Percentiles rank a stretch among this genome's conserved stretches.
Conservation (phyloP, 1,140 invertebrate genomes). For the Parapsyche elsis region DNA sequence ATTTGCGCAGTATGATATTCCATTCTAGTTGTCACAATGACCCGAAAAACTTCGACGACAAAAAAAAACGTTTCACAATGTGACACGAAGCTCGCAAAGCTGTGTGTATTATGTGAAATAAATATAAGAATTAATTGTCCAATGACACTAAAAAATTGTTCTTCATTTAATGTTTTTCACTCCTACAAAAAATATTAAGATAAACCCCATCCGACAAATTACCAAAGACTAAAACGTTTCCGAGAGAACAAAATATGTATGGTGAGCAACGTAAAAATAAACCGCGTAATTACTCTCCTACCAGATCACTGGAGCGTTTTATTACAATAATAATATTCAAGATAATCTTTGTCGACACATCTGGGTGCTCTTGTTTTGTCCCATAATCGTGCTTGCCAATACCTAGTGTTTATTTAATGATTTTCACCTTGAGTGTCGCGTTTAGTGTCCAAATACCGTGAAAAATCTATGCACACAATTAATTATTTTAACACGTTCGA, state of each 20-base stretch:
- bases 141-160: no score
- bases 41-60: not conserved
- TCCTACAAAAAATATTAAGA: not conserved
- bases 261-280: slow-evolving; percentile 15
- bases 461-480: no score
- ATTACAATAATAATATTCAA: not conserved
- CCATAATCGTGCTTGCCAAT: no score
- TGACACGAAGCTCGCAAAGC: not conserved
- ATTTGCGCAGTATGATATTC: not conserved
- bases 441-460: no score
- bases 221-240: not conserved
- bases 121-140: no score
- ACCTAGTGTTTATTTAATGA: no score
- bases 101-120: not conserved
- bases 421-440: no score
- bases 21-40: not conserved
- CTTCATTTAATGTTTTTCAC: no score
- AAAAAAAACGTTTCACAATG: not conserved
- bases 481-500: no score
- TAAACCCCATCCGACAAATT: not conserved
- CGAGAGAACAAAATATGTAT: not conserved
- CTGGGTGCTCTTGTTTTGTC: no score
- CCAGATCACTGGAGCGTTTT: slow-evolving; percentile 3
- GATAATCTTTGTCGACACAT: no score
- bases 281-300: not conserved